Evolutionary conservation across 1,140 invertebrate species (phyloP).

Genomic region (Zaprionus davidi): DNA sequence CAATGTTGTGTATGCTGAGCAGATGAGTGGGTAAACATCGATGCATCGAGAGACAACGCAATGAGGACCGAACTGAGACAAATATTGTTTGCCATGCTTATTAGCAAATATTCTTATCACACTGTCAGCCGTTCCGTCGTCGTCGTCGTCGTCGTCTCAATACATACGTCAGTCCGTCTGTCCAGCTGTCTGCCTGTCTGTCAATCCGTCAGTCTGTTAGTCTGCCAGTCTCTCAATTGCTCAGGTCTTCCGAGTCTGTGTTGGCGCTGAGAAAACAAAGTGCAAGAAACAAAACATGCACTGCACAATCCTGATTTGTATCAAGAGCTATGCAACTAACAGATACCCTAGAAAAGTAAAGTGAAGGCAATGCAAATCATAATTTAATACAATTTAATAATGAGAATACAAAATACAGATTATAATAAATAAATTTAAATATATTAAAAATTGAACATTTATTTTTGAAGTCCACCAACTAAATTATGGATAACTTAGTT

Average conservation of each 20-base stretch:
- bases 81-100: conserved; percentile 67
- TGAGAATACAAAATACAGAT: too few species aligned
- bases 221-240: conserved; percentile 17
- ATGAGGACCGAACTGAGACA: conserved; percentile 24
- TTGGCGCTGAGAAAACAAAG: conserved; percentile 70
- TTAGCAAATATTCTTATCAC: conserved; percentile 80
- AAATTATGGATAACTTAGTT: not conserved
- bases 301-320: not conserved
- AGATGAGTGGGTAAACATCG: conserved; percentile 47
- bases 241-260: conserved; percentile 49
- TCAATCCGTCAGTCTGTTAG: conserved; percentile 8
- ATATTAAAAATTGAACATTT: not conserved
- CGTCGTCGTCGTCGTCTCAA: conserved; percentile 33
- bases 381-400: too few species aligned
- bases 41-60: conserved; percentile 14
- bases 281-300: conserved; percentile 28
- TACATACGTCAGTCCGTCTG: not conserved
- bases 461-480: not conserved
- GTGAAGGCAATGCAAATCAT: not conserved
- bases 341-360: conserved; percentile 17
- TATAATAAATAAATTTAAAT: not conserved
- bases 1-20: conserved; percentile 25
- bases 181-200: conserved; percentile 15
- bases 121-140: conserved; percentile 23
- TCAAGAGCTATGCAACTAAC: not conserved